Evolutionary conservation across 2,797 vertebrate genomes (phyloP), one percentile per base, ranked within the genome.

Genomic region (Mormyrus hasselquistii): DNA sequence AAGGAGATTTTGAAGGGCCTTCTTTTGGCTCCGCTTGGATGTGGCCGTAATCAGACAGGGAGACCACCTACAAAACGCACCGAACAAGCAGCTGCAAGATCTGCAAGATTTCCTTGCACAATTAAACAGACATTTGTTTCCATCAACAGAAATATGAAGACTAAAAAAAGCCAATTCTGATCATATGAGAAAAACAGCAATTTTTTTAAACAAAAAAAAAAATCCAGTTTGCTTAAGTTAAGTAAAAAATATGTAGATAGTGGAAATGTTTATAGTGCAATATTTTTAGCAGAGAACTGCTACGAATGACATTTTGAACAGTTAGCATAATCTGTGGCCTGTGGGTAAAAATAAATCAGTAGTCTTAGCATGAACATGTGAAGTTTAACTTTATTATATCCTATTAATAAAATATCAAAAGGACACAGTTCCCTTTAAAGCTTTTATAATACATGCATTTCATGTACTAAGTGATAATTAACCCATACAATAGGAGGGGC

Each of bases 1-100:
- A 97, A 0, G 98, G 98, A 3, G 94, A 94, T 88, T 97, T 99
- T 95, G 96, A 99, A 14, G 94, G 95, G 79, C 97, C 95, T 0
- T 97, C 97, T 90, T 96, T 98, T 65, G 95, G 96, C 89, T 96
- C 97, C 89, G 99, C 98, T 87, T 97, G 97, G 29, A 99, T 96
- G 0, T 97, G 95, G 88, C 99, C 97, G 0, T 99, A 99, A 94
- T 99, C 98, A 0, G 97, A 96, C 6, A 99, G 94, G 0, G 97
- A 97, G 49, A 99, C 96, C 0, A 98, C 97, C 99, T 99, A 93
- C 0, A 90, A 12, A 87, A 59, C 2, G 19, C 5, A 44, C 22
- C 22, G 52, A 85, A 22, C 83, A 50, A 25, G 83, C 29, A 1
- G 29, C 29, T 34, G 29, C 29, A 34, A 34, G 29, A 34, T 34